phyloP scores from a whole-genome alignment of 2,888 invertebrate species.

The Drosophila atripex region DNA sequence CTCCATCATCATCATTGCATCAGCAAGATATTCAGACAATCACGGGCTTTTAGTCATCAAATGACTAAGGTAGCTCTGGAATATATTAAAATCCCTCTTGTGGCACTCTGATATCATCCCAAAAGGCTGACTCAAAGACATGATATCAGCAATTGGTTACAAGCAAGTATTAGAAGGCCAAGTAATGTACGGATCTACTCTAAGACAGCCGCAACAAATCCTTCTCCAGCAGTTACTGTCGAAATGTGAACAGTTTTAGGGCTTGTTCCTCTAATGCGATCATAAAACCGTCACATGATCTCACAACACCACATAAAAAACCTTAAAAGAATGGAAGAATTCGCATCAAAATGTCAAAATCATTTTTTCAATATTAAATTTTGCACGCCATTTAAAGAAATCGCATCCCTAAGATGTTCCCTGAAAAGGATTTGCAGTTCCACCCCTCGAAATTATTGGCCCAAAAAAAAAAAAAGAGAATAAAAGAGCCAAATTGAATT shows the following conservation, averaged over 20 bases:
- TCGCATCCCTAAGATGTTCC: conserved; percentile 19
- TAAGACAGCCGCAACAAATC: conserved; percentile 55
- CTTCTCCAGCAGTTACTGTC: conserved; percentile 14
- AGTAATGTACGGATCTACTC: neutral
- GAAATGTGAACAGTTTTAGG: conserved; percentile 22
- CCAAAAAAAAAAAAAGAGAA: conserved; percentile 30
- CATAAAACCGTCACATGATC: conserved; percentile 65
- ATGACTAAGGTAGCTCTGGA: conserved; percentile 15
- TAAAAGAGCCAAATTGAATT: conserved; percentile 30
- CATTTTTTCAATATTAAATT: conserved; percentile 63
- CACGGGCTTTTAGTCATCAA: conserved; percentile 17
- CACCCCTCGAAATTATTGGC: conserved; percentile 58
- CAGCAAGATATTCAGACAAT: conserved; percentile 20
- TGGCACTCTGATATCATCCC: conserved; percentile 52
- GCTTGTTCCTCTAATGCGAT: conserved; percentile 57
- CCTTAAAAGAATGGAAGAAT: conserved; percentile 42
- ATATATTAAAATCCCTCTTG: neutral
- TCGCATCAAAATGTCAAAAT: conserved; percentile 63
- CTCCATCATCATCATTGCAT: conserved; percentile 24
- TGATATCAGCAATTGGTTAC: conserved; percentile 27
- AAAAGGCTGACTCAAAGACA: conserved; percentile 53
- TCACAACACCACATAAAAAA: conserved; percentile 66
- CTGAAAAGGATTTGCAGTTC: conserved; percentile 52
- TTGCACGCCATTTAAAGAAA: conserved; percentile 67
- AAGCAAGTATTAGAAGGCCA: neutral